Evolutionary conservation across 2,797 vertebrate genomes (phyloP).

Genomic region (Sebastes taczanowskii): DNA sequence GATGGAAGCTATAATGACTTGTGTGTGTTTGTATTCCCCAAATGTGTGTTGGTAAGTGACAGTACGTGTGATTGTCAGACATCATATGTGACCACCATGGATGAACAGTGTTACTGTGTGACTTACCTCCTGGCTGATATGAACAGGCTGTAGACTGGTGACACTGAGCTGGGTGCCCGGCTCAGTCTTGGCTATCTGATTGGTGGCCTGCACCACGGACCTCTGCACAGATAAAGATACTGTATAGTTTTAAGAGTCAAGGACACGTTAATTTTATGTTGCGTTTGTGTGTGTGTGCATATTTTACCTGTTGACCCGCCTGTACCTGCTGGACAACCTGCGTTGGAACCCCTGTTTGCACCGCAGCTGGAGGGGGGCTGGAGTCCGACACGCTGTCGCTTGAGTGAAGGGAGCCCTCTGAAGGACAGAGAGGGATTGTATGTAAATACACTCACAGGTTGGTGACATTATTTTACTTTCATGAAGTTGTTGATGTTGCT

Average conservation of each 20-base stretch:
- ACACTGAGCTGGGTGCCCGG: slow-evolving; percentile 89
- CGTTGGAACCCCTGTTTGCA: slow-evolving; percentile 91
- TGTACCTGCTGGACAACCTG: slow-evolving; percentile 95
- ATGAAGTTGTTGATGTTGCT: not conserved
- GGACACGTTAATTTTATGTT: not conserved
- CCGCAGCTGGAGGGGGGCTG: slow-evolving; percentile 87
- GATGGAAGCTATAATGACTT: not conserved
- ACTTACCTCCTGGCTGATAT: slow-evolving; percentile 89
- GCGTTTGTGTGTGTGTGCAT: not conserved
- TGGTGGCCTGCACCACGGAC: slow-evolving; percentile 90
- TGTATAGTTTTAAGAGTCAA: not conserved
- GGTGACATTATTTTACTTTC: not conserved
- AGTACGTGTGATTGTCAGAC: not conserved
- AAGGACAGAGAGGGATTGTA: slow-evolving; percentile 8
- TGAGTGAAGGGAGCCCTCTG: slow-evolving; percentile 92
- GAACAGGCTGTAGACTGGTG: slow-evolving; percentile 90
- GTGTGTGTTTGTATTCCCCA: slow-evolving; percentile 2
- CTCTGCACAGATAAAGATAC: slow-evolving; percentile 78
- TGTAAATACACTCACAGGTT: not conserved
- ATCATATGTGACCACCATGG: not conserved
- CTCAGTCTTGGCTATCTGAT: slow-evolving; percentile 88
- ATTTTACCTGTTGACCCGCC: slow-evolving; percentile 88
- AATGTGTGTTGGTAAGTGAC: not conserved
- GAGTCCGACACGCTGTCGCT: slow-evolving; percentile 90
- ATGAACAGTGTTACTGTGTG: not conserved